Percentiles rank a stretch among this genome's conserved stretches.
phyloP scores from a whole-genome alignment of 1,140 invertebrate genomes.

The Teleopsis dalmanni region DNA sequence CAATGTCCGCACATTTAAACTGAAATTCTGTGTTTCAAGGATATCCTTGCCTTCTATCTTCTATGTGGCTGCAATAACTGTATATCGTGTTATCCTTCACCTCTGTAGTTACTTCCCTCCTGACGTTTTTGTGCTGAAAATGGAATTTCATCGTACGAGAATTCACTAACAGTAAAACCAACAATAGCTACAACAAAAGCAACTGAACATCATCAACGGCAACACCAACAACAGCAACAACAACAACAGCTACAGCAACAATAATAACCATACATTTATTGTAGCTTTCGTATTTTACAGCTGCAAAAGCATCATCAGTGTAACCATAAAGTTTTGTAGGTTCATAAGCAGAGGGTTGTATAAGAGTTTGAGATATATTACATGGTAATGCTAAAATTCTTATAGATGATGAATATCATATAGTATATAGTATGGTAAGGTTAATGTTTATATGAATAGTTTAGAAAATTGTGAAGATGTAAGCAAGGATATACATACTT shows the following conservation, averaged over 20 bases:
- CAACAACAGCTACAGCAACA: background rate
- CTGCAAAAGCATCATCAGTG: background rate
- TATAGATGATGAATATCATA: too few species aligned
- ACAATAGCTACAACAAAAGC: background rate
- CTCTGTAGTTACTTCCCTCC: constrained; percentile 1
- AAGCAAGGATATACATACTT: too few species aligned
- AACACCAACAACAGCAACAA: background rate
- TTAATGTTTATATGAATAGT: too few species aligned
- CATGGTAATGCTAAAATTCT: too few species aligned
- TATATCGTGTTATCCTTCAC: constrained; percentile 6
- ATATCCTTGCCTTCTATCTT: constrained; percentile 3
- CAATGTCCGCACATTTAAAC: constrained; percentile 2
- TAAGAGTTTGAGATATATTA: too few species aligned
- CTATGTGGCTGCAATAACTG: background rate
- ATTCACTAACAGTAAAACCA: background rate
- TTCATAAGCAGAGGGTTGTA: too few species aligned
- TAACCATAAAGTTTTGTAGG: background rate
- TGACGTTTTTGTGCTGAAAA: background rate
- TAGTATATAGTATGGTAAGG: too few species aligned
- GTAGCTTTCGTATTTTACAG: background rate
- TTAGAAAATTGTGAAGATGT: too few species aligned
- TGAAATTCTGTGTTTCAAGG: constrained; percentile 1
- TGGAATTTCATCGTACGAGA: background rate
- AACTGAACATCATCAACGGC: too few species aligned
- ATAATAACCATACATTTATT: background rate